These are phyloP conservation scores for Chelon labrosus DNA, from an alignment of 2,797 vertebrate species.

Conservation along the genomic window DNA sequence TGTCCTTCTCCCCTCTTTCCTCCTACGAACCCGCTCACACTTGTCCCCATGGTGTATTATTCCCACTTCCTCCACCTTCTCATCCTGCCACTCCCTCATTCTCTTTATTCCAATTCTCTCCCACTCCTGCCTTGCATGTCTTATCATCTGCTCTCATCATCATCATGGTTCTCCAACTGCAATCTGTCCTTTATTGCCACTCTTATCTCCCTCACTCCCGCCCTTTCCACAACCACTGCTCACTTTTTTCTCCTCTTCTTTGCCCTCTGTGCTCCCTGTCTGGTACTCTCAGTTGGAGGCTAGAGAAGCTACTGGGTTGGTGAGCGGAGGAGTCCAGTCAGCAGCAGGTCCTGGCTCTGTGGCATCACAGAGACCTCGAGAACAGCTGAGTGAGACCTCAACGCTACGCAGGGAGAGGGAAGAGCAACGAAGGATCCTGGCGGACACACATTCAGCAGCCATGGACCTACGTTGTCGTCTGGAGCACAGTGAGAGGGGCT, in stretches of 20 bases:
- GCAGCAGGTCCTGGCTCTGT: conserved; percentile 45
- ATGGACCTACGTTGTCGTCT: conserved; percentile 92
- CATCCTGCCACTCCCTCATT: conserved; percentile 82
- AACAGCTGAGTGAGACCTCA: conserved; percentile 51
- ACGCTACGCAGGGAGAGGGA: conserved; percentile 81
- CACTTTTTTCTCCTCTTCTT: conserved; percentile 31
- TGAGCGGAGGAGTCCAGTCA: conserved; percentile 63
- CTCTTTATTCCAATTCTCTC: conserved; percentile 70
- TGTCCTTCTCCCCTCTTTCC: conserved; percentile 51
- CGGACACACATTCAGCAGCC: conserved; percentile 82
- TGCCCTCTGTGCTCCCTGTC: conserved; percentile 34
- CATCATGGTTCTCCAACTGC: conserved; percentile 23
- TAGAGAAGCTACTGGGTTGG: conserved; percentile 76
- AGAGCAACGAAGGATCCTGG: conserved; percentile 85
- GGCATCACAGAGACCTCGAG: conserved; percentile 64
- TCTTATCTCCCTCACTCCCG: conserved; percentile 46
- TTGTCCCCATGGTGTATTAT: conserved; percentile 63
- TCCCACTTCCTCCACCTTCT: conserved; percentile 70
- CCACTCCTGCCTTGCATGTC: conserved; percentile 18
- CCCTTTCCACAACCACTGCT: conserved; percentile 25
- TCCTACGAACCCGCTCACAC: conserved; percentile 73
- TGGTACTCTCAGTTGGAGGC: conserved; percentile 78
- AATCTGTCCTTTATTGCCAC: conserved; percentile 44
- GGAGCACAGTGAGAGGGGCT: conserved; percentile 90
- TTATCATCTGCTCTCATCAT: conserved; percentile 44